A percentile compares a stretch with the other conserved stretches of the same genome.
Conservation (phyloP, 2,113 vertebrate genomes). For the Ophiodon elongatus region DNA sequence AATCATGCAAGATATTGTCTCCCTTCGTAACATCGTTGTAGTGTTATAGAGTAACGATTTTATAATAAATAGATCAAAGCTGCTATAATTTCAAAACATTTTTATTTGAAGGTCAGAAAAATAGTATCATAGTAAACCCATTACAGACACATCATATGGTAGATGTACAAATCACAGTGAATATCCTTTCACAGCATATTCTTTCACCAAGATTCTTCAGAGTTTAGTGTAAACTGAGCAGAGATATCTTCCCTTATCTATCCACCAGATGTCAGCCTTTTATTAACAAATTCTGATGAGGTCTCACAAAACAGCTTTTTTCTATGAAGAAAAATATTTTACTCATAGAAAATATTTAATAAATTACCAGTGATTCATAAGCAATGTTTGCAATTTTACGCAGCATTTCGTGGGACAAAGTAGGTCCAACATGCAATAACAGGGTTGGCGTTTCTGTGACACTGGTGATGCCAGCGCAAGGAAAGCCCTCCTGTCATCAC, state of each 20-base stretch:
- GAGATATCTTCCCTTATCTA: conserved; percentile 41
- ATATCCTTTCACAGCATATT: conserved; percentile 10
- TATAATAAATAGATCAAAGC: neutral
- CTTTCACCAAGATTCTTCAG: neutral
- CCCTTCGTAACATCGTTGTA: neutral
- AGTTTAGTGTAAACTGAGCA: conserved; percentile 17
- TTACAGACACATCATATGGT: conserved; percentile 26
- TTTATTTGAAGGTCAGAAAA: conserved; percentile 28
- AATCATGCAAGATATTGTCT: neutral
- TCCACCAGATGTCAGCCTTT: conserved; percentile 85
- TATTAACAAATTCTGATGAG: conserved; percentile 71
- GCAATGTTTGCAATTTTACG: neutral
- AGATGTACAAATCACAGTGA: neutral
- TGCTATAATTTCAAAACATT: neutral
- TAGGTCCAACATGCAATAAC: neutral
- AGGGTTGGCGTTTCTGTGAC: conserved; percentile 9
- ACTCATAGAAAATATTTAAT: neutral
- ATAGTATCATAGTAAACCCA: neutral
- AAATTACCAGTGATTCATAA: conserved; percentile 3
- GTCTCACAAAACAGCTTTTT: conserved; percentile 42
- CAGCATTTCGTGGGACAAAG: conserved; percentile 1
- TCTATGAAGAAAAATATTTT: neutral
- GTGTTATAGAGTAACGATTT: neutral
- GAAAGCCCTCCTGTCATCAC: conserved; percentile 57
- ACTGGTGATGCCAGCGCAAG: conserved; percentile 5